Percentiles rank a stretch among this genome's conserved stretches.
Evolutionary conservation across 2,888 invertebrate species (phyloP).

Genomic region (Pyrgus malvae): DNA sequence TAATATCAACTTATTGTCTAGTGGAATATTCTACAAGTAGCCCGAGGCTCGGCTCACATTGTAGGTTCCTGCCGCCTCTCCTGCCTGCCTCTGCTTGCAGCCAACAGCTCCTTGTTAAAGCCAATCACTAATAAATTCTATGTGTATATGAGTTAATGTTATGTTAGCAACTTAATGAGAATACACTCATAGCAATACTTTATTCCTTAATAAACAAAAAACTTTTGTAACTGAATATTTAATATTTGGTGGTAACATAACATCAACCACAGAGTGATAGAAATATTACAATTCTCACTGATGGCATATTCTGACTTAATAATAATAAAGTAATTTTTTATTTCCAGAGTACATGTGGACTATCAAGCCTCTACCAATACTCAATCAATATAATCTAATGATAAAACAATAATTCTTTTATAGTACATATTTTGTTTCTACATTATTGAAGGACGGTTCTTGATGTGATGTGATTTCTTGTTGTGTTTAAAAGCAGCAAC

Average conservation of each 20-base stretch:
- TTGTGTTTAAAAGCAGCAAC: slow-evolving; percentile 50
- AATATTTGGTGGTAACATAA: neutral
- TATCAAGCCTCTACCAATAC: slow-evolving; percentile 21
- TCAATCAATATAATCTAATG: slow-evolving; percentile 22
- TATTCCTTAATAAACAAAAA: no score
- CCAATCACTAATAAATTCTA: slow-evolving; percentile 19
- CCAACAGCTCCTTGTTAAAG: slow-evolving; percentile 15
- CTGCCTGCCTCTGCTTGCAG: neutral
- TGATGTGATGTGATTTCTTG: slow-evolving; percentile 46
- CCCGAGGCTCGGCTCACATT: slow-evolving; percentile 14
- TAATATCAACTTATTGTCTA: slow-evolving; percentile 80
- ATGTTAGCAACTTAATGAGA: neutral
- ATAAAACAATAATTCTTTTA: slow-evolving; percentile 20
- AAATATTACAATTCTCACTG: no score
- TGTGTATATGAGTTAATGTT: neutral
- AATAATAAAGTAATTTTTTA: neutral
- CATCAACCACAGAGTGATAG: neutral
- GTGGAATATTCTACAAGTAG: slow-evolving; percentile 58
- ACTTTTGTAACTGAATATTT: no score
- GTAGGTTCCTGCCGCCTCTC: neutral
- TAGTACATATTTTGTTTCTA: slow-evolving; percentile 42
- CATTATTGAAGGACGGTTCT: slow-evolving; percentile 72
- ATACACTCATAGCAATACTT: no score
- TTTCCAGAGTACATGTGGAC: neutral
- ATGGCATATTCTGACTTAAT: neutral